Evolutionary conservation across 2,888 invertebrate genomes (phyloP).

Genomic region (Agrilus biguttatus): DNA sequence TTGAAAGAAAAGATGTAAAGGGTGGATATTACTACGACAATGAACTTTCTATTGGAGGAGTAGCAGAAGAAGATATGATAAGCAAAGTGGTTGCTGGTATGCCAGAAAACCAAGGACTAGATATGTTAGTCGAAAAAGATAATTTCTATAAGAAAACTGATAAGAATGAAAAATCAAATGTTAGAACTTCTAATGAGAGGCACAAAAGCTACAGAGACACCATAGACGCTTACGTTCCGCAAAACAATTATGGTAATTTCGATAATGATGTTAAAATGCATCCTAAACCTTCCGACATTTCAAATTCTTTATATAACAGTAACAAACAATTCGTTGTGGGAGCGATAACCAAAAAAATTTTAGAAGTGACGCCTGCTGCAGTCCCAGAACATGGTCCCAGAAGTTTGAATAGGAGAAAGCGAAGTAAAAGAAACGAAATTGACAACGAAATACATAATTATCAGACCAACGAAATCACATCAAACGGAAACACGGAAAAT

Average conservation of each 20-base stretch:
- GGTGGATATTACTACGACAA: constrained; percentile 45
- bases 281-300: too few relatives aligned
- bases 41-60: constrained; percentile 52
- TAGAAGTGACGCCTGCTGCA: constrained; percentile 39
- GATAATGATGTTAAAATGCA: too few relatives aligned
- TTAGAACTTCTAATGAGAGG: constrained; percentile 5
- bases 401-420: constrained; percentile 18
- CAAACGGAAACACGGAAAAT: neutral
- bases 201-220: constrained; percentile 8
- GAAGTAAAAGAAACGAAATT: constrained; percentile 8
- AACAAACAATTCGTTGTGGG: constrained; percentile 48
- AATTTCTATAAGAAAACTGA: too few relatives aligned
- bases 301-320: too few relatives aligned
- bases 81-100: constrained; percentile 57
- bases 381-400: constrained; percentile 54
- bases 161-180: too few relatives aligned
- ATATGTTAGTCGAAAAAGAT: constrained; percentile 22
- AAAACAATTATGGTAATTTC: neutral
- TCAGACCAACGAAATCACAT: neutral
- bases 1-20: constrained; percentile 46
- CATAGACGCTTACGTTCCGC: constrained; percentile 6
- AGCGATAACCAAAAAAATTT: constrained; percentile 42
- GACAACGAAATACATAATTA: constrained; percentile 7
- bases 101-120: constrained; percentile 14
- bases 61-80: constrained; percentile 63